Percentiles rank a stretch among this genome's conserved stretches.
Evolutionary conservation across 2,797 vertebrate species (phyloP).

Genomic region (Notoglanidium macrostoma): DNA sequence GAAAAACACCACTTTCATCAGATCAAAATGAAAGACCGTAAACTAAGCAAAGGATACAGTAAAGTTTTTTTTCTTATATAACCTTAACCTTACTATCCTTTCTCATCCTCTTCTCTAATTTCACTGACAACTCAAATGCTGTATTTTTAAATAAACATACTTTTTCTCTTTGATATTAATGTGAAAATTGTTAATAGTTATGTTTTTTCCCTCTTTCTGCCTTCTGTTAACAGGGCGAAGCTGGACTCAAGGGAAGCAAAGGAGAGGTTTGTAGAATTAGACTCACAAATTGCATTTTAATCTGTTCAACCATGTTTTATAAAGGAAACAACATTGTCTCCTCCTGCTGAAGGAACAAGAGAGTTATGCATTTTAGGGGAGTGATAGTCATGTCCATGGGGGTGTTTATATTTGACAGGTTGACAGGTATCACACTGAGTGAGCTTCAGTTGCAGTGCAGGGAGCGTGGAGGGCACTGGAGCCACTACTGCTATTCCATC

Average conservation of each 20-base stretch:
- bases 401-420: conserved; percentile 46
- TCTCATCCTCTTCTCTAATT: not conserved
- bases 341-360: conserved; percentile 43
- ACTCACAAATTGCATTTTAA: conserved; percentile 68
- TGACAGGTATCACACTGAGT: conserved; percentile 46
- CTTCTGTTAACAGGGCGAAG: conserved; percentile 72
- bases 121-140: conserved; percentile 28
- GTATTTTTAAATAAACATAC: conserved; percentile 21
- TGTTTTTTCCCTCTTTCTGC: conserved; percentile 54
- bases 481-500: conserved; percentile 35
- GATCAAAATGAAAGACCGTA: not conserved
- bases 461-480: conserved; percentile 10
- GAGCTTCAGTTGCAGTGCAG: conserved; percentile 29
- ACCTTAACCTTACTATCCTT: not conserved
- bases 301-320: conserved; percentile 68
- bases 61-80: not conserved
- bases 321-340: conserved; percentile 60
- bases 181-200: conserved; percentile 32
- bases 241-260: conserved; percentile 76
- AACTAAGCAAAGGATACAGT: not conserved
- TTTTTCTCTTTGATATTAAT: conserved; percentile 28
- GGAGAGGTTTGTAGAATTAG: conserved; percentile 81
- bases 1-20: conserved; percentile 8
- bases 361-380: conserved; percentile 29
- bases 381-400: conserved; percentile 37